Evolutionary conservation across 2,888 invertebrate species (phyloP).

Genomic region (Volucella zonaria): DNA sequence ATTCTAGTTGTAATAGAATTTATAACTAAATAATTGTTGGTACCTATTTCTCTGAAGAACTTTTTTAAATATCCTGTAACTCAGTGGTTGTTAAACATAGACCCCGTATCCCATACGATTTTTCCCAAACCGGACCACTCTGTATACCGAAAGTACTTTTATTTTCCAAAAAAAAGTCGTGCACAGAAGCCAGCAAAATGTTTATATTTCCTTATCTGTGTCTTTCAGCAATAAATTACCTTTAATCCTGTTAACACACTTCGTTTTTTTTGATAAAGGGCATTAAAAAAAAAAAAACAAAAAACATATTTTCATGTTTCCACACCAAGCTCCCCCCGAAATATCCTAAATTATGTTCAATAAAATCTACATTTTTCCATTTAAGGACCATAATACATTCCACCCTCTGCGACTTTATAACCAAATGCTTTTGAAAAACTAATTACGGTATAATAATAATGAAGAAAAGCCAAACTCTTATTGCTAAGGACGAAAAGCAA

Average conservation of each 20-base stretch:
- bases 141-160: no score
- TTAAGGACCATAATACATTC: neutral
- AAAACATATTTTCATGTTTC: constrained; percentile 8
- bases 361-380: neutral
- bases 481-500: constrained; percentile 25
- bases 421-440: constrained; percentile 53
- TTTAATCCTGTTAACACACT: constrained; percentile 33
- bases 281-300: neutral
- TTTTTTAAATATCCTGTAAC: no score
- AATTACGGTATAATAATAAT: constrained; percentile 60
- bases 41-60: no score
- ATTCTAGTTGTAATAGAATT: no score
- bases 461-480: constrained; percentile 28
- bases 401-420: neutral
- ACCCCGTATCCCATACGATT: no score
- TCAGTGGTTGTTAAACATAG: no score
- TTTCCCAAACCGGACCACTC: no score
- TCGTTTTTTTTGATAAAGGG: constrained; percentile 6
- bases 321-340: neutral
- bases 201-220: constrained; percentile 19
- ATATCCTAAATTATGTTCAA: constrained; percentile 9
- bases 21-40: no score
- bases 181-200: constrained; percentile 23
- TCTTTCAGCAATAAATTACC: constrained; percentile 32
- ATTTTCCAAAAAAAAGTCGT: neutral